Evolutionary conservation across 1,140 invertebrate species (phyloP).

Genomic region (Drosophila triauraria): DNA sequence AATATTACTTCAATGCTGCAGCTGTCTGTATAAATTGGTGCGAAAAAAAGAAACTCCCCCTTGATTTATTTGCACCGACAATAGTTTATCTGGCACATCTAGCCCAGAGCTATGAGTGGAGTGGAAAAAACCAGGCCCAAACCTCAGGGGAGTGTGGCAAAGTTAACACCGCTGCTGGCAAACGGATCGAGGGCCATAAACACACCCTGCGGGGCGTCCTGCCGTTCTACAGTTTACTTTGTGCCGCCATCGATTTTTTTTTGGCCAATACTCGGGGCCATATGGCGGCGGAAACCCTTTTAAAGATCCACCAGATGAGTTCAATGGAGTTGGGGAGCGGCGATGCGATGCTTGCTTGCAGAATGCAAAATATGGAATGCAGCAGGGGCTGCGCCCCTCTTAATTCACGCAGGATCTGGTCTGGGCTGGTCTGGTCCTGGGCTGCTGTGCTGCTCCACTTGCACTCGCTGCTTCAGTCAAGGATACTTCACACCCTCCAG

Average conservation of each 20-base stretch:
- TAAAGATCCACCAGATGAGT: slow-evolving; percentile 20
- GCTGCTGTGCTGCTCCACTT: slow-evolving; percentile 25
- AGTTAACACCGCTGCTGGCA: slow-evolving; percentile 42
- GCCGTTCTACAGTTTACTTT: slow-evolving; percentile 34
- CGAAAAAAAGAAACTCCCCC: slow-evolving; percentile 20
- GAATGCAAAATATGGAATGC: slow-evolving; percentile 45
- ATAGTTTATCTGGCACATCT: slow-evolving; percentile 52
- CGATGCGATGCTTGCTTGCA: not conserved
- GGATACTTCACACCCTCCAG: slow-evolving; percentile 56
- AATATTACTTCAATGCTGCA: slow-evolving; percentile 31
- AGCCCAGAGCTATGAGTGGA: slow-evolving; percentile 18
- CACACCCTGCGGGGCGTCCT: slow-evolving; percentile 10
- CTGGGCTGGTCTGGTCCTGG: not conserved
- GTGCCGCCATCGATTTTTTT: slow-evolving; percentile 40
- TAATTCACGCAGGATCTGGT: slow-evolving; percentile 68
- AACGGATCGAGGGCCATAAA: slow-evolving; percentile 44
- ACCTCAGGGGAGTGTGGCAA: slow-evolving; percentile 31
- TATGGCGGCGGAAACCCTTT: slow-evolving; percentile 12
- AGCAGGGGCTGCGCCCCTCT: slow-evolving; percentile 18
- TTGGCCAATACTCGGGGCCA: slow-evolving; percentile 17
- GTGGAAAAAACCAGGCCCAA: slow-evolving; percentile 5
- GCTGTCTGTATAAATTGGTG: slow-evolving; percentile 31
- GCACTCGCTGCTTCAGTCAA: slow-evolving; percentile 65
- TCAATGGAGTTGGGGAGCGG: slow-evolving; percentile 4
- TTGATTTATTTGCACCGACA: slow-evolving; percentile 51